phyloP scores from a whole-genome alignment of 1,140 invertebrate species.

The Bicyclus anynana region DNA sequence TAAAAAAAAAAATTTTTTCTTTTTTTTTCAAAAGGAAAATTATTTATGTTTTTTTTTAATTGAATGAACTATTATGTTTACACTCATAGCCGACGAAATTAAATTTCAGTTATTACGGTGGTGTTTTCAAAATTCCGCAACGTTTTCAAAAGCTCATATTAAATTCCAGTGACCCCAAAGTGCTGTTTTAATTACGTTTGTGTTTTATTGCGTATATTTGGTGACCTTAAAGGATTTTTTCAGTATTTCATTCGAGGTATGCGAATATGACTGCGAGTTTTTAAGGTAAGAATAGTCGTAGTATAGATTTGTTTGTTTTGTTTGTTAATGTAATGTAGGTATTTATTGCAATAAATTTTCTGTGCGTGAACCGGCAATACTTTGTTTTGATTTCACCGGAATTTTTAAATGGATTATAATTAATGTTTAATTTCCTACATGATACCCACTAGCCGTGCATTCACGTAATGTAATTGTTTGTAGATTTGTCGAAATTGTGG shows the following conservation, averaged over 20 bases:
- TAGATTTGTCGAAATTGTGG: constrained; percentile 12
- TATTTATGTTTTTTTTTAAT: too few relatives aligned
- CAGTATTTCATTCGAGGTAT: neutral
- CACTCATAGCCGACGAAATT: neutral
- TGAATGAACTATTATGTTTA: neutral
- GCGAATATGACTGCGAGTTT: constrained; percentile 17
- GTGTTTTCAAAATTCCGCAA: constrained; percentile 10
- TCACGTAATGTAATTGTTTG: constrained; percentile 18
- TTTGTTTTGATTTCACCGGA: constrained; percentile 43
- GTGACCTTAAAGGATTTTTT: neutral
- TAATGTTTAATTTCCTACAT: constrained; percentile 29
- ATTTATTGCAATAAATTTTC: constrained; percentile 16
- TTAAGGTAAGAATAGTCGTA: constrained; percentile 29
- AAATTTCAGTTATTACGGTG: constrained; percentile 23
- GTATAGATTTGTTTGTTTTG: constrained; percentile 14
- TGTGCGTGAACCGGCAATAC: constrained; percentile 23
- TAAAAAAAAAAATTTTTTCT: too few relatives aligned
- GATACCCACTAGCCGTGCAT: neutral
- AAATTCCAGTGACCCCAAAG: constrained; percentile 21
- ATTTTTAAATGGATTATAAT: constrained; percentile 31
- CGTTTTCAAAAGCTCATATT: constrained; percentile 15
- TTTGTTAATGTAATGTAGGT: neutral
- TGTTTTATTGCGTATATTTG: neutral
- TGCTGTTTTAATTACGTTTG: neutral
- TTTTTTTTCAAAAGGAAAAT: too few relatives aligned